A percentile compares a stretch with the other conserved stretches of the same genome.
phyloP scores from a whole-genome alignment of 2,113 vertebrate species.

The Trinectes maculatus region DNA sequence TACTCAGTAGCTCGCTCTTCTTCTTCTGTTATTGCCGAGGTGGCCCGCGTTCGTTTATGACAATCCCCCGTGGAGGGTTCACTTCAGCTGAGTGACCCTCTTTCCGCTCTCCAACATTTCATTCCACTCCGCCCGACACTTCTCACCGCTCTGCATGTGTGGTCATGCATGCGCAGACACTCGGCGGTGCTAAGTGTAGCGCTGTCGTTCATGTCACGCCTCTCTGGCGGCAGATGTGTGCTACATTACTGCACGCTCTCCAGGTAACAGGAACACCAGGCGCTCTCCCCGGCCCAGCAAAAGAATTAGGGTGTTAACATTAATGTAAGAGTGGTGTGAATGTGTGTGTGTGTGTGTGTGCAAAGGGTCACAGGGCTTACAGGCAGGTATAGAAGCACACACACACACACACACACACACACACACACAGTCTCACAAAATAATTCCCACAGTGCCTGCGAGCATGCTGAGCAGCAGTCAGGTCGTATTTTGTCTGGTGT shows the following conservation, averaged over 20 bases:
- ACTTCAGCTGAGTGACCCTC: conserved; percentile 72
- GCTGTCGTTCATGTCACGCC: conserved; percentile 50
- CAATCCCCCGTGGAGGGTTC: conserved; percentile 63
- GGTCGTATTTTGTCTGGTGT: conserved; percentile 57
- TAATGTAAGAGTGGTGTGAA: conserved; percentile 47
- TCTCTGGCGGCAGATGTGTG: conserved; percentile 50
- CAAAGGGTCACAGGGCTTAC: conserved; percentile 22
- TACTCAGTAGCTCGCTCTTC: conserved; percentile 47
- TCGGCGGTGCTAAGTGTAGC: conserved; percentile 59
- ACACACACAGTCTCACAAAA: neutral
- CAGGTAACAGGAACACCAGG: conserved; percentile 39
- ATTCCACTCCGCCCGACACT: conserved; percentile 51
- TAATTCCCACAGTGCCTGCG: conserved; percentile 36
- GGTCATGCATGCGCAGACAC: conserved; percentile 62
- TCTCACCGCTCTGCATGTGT: conserved; percentile 51
- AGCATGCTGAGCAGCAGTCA: conserved; percentile 36
- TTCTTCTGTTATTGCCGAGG: conserved; percentile 56
- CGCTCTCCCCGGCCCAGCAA: conserved; percentile 9
- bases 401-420: neutral
- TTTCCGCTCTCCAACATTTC: conserved; percentile 50
- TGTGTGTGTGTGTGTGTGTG: conserved; percentile 21
- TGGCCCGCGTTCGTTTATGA: conserved; percentile 71
- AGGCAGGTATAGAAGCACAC: conserved; percentile 25
- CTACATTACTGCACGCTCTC: conserved; percentile 58
- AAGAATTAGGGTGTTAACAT: conserved; percentile 68